Base-by-base conservation (phyloP, 2,888 invertebrate genomes). In the Blastobasis lacticolella region DNA sequence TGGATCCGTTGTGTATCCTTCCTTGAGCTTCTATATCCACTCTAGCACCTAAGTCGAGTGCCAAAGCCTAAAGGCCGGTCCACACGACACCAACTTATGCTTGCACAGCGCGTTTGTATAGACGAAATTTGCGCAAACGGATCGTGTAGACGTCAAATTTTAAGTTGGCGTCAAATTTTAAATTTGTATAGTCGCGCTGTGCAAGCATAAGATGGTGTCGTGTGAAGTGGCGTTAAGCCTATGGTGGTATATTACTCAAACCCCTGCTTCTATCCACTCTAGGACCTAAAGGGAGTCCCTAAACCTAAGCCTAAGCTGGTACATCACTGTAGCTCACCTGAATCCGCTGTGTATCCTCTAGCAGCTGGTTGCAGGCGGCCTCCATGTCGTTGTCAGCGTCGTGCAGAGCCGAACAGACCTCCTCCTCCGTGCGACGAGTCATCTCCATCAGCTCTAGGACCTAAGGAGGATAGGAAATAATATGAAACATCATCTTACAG, bases 321-420 rank as follows among this genome's bases (percentile, higher is more conserved):
- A 40, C 9, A 40, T 8, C 9, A 45, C 36, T 45, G 47, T 46
- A 42, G 37, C 43, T 23, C 71, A 92, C 92, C 86, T 91, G 90
- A 80, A 82, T 81, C 69, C 79, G 74, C 67, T 89, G 89, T 47
- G 88, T 90, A 54, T 94, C 93, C 78, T 96, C 96, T 50, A 94
- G 89, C 57, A 96, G 90, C 83, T 94, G 91, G 71, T 94, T 93
- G 65, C 94, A 93, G 57, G 97, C 97, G 71, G 91, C 91, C 66
- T 94, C 92, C 75, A 95, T 88, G 86, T 98, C 97, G 78, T 95
- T 93, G 86, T 97, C 96, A 71, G 95, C 94, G 89, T 98, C 97
- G 78, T 97, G 95, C 53, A 98, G 91, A 55, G 97, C 97, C 76
- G 96, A 94, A 71, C 95, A 94, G 51, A 95, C 97, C 82, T 96